Conservation (phyloP, 2,888 invertebrate genomes). For the Isotomurus palustris region DNA sequence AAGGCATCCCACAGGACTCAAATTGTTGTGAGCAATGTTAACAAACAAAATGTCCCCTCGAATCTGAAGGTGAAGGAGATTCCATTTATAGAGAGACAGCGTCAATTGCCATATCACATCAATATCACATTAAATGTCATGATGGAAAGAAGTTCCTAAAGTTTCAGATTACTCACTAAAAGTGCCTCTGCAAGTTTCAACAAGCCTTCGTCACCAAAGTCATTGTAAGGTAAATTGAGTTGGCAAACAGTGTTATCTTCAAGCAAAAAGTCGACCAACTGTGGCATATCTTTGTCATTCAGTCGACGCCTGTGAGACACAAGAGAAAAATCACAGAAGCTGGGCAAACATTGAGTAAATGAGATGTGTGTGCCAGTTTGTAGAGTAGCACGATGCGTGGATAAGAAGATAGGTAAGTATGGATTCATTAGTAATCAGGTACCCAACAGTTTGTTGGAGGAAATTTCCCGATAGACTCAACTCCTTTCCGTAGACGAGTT, state of each 20-base stretch:
- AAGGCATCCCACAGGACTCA: conserved; percentile 34
- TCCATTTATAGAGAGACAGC: too few species aligned
- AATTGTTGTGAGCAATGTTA: conserved; percentile 41
- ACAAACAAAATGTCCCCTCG: conserved; percentile 23
- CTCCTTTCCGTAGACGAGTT: conserved; percentile 14
- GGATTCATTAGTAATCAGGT: neutral
- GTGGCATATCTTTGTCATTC: conserved; percentile 30
- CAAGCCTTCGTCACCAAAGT: conserved; percentile 38
- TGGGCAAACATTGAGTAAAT: neutral
- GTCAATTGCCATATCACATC: too few species aligned
- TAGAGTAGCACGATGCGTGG: neutral
- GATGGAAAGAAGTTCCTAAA: too few species aligned
- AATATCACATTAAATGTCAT: too few species aligned
- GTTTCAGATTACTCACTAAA: conserved; percentile 19
- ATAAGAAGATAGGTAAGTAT: neutral
- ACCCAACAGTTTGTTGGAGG: conserved; percentile 26
- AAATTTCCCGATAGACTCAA: conserved; percentile 29
- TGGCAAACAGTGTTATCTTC: conserved; percentile 21
- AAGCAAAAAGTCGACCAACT: conserved; percentile 22
- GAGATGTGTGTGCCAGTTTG: neutral
- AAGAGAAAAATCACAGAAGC: neutral
- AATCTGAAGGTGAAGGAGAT: too few species aligned
- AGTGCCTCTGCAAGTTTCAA: conserved; percentile 25
- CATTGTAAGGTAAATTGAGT: conserved; percentile 44
- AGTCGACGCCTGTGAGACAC: conserved; percentile 34